Base-by-base conservation (phyloP, 2,113 vertebrate species). In the Acinonyx jubatus region DNA sequence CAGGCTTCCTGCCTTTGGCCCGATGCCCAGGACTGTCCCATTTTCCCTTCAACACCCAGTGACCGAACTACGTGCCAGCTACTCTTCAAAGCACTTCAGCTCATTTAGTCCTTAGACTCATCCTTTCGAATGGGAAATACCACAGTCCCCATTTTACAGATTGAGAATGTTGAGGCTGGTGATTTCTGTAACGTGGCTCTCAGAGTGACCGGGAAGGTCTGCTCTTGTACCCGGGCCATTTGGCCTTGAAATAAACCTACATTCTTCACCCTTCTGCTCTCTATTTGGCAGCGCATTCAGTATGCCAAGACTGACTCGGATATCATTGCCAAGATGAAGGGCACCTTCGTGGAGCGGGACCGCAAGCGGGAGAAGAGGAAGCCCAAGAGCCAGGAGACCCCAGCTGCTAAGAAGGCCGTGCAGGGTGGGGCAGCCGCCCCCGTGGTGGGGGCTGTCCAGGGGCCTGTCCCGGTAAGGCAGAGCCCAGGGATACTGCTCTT, bases 281-380 rank as follows among this genome's bases (percentile, higher is more conserved):
- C 65, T 88, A 79, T 38, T 66, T 16, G 66, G 7, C 96, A 99
- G 99, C 99, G 99, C 31, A 99, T 99, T 96, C 99, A 99, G 93
- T 99, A 99, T 4, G 97, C 99, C 79, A 99, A 99, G 96, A 96
- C 96, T 0, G 99, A 99, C 98, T 99, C 99, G 0, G 99, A 99
- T 97, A 99, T 99, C 85, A 99, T 99, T 36, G 99, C 99, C 25
- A 99, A 99, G 98, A 99, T 99, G 99, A 99, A 99, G 96, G 99
- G 99, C 6, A 99, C 99, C 0, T 99, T 98, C 0, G 99, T 99
- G 85, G 99, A 99, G 95, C 99, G 99, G 4, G 99, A 99, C 91
- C 99, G 99, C n/a, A 99, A 99, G 96, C 99, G 99, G 31, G 99
- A 99, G 97, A 99, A 99, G 97, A 99, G 98, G 97, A 99, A 99